Percentiles rank a stretch among this genome's conserved stretches.
Conservation (phyloP, 2,797 vertebrate species). For the Chloroceryle inda region DNA sequence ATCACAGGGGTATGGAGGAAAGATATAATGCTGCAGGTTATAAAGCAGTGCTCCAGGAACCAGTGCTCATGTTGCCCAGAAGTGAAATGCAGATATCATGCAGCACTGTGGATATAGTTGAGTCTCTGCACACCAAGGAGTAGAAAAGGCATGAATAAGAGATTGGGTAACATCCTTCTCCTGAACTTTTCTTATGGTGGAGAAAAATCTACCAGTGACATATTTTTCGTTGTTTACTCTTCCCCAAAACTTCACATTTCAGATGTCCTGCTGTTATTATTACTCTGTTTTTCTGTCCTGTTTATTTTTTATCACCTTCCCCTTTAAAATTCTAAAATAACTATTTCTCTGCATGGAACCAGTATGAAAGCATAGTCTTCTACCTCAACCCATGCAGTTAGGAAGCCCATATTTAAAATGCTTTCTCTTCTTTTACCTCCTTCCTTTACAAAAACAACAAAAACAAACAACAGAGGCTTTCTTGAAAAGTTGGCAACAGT, state of each 20-base stretch:
- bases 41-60: not conserved
- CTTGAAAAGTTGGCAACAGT: not conserved
- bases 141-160: accelerated
- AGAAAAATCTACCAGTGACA: not conserved
- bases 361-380: not conserved
- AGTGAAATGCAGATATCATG: not conserved
- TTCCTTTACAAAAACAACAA: not conserved
- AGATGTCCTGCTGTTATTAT: not conserved
- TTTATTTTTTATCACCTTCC: not conserved
- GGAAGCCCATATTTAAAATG: not conserved
- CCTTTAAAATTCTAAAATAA: not conserved
- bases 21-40: not conserved
- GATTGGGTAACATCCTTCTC: not conserved
- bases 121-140: not conserved
- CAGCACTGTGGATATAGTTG: not conserved
- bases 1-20: not conserved
- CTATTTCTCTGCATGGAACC: not conserved
- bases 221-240: not conserved
- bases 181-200: not conserved
- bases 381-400: not conserved
- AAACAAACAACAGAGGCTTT: conserved; percentile 37
- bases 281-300: not conserved
- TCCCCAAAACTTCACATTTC: not conserved
- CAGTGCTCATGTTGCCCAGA: not conserved
- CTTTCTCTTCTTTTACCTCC: not conserved